Evolutionary conservation across 2,113 vertebrate genomes (phyloP).

Genomic region (Archocentrus centrarchus): DNA sequence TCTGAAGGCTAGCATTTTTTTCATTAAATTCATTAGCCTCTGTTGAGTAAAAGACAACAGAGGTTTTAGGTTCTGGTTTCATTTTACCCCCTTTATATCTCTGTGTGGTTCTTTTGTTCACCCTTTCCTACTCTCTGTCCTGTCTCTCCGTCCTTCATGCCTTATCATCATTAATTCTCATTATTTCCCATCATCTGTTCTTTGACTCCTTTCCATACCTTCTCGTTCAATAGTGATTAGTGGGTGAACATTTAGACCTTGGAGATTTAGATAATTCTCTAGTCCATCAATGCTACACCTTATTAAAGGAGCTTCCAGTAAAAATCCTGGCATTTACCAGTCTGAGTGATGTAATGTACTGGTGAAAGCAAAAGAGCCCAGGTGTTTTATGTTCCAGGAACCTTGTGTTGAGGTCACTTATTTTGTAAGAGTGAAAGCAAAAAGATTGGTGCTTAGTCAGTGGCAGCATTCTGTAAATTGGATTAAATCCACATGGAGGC

Average conservation of each 20-base stretch:
- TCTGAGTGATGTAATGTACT: constrained; percentile 20
- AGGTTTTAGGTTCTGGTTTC: constrained; percentile 3
- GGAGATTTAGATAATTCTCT: constrained; percentile 32
- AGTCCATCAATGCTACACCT: constrained; percentile 29
- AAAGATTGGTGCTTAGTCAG: constrained; percentile 52
- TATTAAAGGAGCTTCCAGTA: constrained; percentile 46
- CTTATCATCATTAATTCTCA: constrained; percentile 56
- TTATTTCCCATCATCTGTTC: constrained; percentile 66
- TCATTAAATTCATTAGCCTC: constrained; percentile 29
- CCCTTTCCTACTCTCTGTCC: background rate
- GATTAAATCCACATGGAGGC: constrained; percentile 69
- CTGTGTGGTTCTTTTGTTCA: background rate
- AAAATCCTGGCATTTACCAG: constrained; percentile 31
- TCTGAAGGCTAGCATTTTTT: constrained; percentile 36
- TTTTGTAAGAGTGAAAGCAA: constrained; percentile 32
- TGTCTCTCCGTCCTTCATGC: constrained; percentile 43
- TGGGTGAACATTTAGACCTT: constrained; percentile 40
- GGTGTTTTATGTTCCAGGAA: constrained; percentile 43
- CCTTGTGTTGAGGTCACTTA: constrained; percentile 44
- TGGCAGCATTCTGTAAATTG: constrained; percentile 63
- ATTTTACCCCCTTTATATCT: background rate
- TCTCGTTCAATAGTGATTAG: constrained; percentile 59
- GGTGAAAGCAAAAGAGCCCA: constrained; percentile 10
- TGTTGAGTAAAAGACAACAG: constrained; percentile 23
- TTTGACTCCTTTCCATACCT: constrained; percentile 32